Percentiles rank a stretch among this genome's conserved stretches.
These are phyloP conservation scores for Montipora cactus DNA, from an alignment of 64 coral and sea anemone genomes.

Conservation along the genomic window DNA sequence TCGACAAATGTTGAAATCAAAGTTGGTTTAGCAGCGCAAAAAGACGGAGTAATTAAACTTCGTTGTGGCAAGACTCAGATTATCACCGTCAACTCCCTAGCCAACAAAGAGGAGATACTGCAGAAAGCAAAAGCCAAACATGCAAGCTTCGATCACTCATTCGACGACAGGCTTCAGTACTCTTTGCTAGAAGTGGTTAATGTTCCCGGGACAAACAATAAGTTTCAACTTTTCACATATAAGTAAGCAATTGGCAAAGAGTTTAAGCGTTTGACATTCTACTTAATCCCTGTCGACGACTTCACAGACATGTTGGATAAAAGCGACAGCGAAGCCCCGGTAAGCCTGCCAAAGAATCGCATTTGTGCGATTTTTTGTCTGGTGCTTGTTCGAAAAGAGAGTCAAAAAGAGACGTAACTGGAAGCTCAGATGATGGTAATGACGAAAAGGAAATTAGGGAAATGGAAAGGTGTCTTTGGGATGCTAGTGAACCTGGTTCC, in stretches of 20 bases:
- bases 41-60: constrained; percentile 58
- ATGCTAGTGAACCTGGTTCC: neutral
- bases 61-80: constrained; percentile 54
- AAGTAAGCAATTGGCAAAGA: constrained; percentile 54
- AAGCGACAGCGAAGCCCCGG: neutral
- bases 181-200: constrained; percentile 16
- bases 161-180: constrained; percentile 44
- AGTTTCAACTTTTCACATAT: constrained; percentile 35
- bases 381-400: neutral
- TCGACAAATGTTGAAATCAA: constrained; percentile 67
- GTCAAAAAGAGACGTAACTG: constrained; percentile 7
- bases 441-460: constrained; percentile 10
- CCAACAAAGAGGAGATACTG: constrained; percentile 56
- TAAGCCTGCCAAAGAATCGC: neutral
- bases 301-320: neutral
- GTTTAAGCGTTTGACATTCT: constrained; percentile 55
- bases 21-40: constrained; percentile 46
- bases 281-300: constrained; percentile 32
- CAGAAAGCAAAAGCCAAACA: constrained; percentile 48
- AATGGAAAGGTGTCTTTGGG: constrained; percentile 11
- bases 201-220: constrained; percentile 49
- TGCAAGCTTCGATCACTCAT: constrained; percentile 46
- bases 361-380: neutral
- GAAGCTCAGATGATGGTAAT: constrained; percentile 1
- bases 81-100: constrained; percentile 37